Evolutionary conservation across 2,797 vertebrate genomes (phyloP).

Genomic region (Phalanger gymnotis): DNA sequence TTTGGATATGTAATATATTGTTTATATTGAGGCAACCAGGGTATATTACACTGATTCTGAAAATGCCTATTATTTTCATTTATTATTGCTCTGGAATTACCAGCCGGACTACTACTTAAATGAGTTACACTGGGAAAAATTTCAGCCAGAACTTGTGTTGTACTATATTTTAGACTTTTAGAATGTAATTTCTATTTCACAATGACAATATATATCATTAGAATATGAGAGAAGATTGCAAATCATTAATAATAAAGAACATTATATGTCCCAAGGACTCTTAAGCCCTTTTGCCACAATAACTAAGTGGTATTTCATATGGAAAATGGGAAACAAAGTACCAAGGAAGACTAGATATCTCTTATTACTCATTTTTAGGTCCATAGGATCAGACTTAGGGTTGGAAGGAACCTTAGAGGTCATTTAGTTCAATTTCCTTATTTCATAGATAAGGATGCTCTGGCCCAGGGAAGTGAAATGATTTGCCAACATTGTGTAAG

Average conservation of each 20-base stretch:
- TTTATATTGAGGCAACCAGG: not conserved
- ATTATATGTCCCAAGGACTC: not conserved
- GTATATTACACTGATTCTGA: not conserved
- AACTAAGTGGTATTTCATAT: not conserved
- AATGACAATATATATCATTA: constrained; percentile 37
- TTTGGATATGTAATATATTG: not conserved
- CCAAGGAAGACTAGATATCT: not conserved
- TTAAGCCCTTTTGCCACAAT: not conserved
- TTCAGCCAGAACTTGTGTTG: not conserved
- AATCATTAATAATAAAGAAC: not conserved
- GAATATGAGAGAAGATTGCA: constrained; percentile 33
- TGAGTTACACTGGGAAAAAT: constrained; percentile 52
- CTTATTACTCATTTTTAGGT: not conserved
- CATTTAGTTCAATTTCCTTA: constrained; percentile 10
- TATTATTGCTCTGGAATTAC: constrained; percentile 64
- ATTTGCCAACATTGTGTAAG: not conserved
- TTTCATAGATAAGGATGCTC: not conserved
- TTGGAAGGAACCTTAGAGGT: not conserved
- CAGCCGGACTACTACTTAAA: constrained; percentile 43
- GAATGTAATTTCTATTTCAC: not conserved
- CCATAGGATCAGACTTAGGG: not conserved
- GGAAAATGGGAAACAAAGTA: not conserved
- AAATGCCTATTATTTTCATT: constrained; percentile 3
- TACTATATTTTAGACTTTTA: constrained; percentile 26
- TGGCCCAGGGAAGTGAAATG: not conserved